phyloP scores from a whole-genome alignment of 2,888 invertebrate species.

The Acronicta psi region DNA sequence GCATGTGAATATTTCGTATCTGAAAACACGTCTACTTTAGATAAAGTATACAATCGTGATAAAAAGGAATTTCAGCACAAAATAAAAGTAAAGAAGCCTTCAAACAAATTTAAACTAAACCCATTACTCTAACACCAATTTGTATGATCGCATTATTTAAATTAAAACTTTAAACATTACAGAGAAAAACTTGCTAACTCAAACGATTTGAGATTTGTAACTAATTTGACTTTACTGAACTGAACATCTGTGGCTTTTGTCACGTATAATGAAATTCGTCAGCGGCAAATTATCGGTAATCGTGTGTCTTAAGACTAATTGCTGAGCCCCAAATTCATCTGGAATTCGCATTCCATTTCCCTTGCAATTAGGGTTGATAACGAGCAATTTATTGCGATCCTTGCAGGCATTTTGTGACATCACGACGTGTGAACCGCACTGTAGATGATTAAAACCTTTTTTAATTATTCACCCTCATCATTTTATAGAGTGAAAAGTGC shows the following conservation, averaged over 20 bases:
- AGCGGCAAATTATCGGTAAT: constrained; percentile 70
- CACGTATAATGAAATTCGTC: constrained; percentile 60
- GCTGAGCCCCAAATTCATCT: constrained; percentile 68
- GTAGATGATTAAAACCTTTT: constrained; percentile 35
- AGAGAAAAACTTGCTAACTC: constrained; percentile 6
- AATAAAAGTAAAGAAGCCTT: background rate
- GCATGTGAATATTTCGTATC: too few species aligned
- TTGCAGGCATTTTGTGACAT: constrained; percentile 34
- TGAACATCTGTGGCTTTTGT: constrained; percentile 42
- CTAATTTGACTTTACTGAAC: constrained; percentile 20
- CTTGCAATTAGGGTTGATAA: constrained; percentile 79
- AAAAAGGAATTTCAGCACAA: background rate
- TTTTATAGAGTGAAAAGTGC: constrained; percentile 23
- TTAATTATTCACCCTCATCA: constrained; percentile 30
- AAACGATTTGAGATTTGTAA: constrained; percentile 25
- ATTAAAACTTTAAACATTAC: constrained; percentile 10
- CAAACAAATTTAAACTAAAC: background rate
- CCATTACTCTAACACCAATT: background rate
- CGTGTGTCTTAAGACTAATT: constrained; percentile 72
- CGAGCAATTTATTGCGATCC: constrained; percentile 76
- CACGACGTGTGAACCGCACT: constrained; percentile 16
- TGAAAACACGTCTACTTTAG: too few species aligned
- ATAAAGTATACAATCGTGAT: too few species aligned
- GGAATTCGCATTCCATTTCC: constrained; percentile 74
- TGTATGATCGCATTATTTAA: constrained; percentile 1